Evolutionary conservation across 2,113 vertebrate genomes (phyloP).

Genomic region (Callionymus lyra): DNA sequence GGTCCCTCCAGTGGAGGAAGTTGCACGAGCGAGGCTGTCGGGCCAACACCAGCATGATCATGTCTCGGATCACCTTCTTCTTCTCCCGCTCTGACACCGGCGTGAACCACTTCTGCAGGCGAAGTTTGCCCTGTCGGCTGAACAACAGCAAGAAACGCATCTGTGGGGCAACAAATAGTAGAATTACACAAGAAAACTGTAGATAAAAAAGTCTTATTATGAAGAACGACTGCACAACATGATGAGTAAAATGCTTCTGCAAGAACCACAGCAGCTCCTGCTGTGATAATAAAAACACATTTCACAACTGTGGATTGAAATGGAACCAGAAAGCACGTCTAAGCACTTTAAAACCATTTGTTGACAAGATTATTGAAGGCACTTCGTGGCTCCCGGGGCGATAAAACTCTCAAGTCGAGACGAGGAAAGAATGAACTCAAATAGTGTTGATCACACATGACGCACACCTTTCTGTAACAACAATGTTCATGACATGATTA

Average conservation of each 20-base stretch:
- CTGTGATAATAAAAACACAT: not conserved
- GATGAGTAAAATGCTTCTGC: too few species aligned
- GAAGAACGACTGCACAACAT: too few species aligned
- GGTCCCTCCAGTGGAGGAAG: conserved; percentile 86
- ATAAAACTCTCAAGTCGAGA: too few species aligned
- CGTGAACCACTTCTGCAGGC: conserved; percentile 87
- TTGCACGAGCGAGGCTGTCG: conserved; percentile 77
- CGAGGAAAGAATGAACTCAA: too few species aligned
- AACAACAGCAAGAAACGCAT: conserved; percentile 88
- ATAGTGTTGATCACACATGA: too few species aligned
- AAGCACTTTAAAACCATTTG: too few species aligned
- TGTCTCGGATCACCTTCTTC: conserved; percentile 82
- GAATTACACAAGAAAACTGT: too few species aligned
- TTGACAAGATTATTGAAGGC: too few species aligned
- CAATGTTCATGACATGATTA: too few species aligned
- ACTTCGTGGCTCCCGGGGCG: too few species aligned
- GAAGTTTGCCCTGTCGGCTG: conserved; percentile 89
- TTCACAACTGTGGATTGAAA: not conserved
- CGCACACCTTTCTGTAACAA: too few species aligned
- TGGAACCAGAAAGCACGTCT: not conserved
- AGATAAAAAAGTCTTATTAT: not conserved
- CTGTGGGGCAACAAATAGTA: conserved; percentile 40
- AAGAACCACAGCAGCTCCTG: too few species aligned
- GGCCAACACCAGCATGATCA: conserved; percentile 72
- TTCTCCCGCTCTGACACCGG: conserved; percentile 79